Evolutionary conservation across 2,888 invertebrate genomes (phyloP), one percentile per base, ranked within the genome.

Genomic region (Caenorhabditis afra): DNA sequence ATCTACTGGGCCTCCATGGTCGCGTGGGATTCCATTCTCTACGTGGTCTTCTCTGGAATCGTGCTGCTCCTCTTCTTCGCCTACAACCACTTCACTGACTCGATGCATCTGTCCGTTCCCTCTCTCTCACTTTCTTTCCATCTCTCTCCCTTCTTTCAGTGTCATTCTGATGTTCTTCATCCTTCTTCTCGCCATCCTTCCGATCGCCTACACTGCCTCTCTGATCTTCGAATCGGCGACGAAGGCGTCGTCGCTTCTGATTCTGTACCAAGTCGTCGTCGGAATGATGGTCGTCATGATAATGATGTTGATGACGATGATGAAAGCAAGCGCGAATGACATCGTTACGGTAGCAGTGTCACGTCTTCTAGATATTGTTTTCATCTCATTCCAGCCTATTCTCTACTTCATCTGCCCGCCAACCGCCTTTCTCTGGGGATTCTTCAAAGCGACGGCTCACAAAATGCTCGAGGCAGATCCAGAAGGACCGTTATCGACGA

Each of bases 391-490:
- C 20, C 45, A 57, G 66, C 10, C 37, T 3, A 57, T 49, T 1
- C 37, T 67, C 5, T 58, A 67, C 37, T 47, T 39, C 1, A 14
- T 67, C 22, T 67, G 57, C 23, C 66, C 66, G 11, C 57, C 66
- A 4, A 65, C 53, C 57, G 58, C 67, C 14, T 67, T 67, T 22
- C 20, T 67, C 0, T 37, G 37, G 10, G 58, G 67, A 3, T 58
- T 68, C n/a, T 68, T 68, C 44, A 68, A 68, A 52, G 14, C 12
- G 7, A 18, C 47, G 29, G 44, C 22, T 12, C 10, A 41, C 14
- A 52, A 52, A 12, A 44, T 29, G 29, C 29, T 29, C 29, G 29
- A 29, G 29, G 29, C 29, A 7, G 29, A 67, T 50, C 50, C 49
- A 16, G 44, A 18, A 5, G 66, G 66, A 14, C 35, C 45, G n/a